phyloP scores from a whole-genome alignment of 1,140 invertebrate genomes.

The Harpegnathos saltator region DNA sequence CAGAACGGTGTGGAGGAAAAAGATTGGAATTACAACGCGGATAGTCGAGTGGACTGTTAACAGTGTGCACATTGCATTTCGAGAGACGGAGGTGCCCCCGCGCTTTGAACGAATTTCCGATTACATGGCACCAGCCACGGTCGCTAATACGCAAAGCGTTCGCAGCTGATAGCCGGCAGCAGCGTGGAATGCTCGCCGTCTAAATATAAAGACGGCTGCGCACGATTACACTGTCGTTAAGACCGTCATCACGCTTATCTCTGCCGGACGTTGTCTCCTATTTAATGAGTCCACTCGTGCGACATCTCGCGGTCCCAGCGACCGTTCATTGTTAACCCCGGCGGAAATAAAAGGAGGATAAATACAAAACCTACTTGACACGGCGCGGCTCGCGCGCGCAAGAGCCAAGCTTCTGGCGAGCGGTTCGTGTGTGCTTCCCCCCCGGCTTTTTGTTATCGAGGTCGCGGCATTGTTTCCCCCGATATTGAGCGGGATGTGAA shows the following conservation, averaged over 20 bases:
- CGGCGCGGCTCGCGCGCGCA: neutral
- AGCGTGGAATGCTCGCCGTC: conserved; percentile 12
- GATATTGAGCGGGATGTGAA: no score
- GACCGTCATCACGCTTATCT: conserved; percentile 18
- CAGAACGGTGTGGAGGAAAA: no score
- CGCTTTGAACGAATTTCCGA: no score
- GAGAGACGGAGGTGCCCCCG: no score
- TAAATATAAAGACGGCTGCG: conserved; percentile 19
- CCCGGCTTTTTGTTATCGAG: neutral
- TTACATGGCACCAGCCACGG: no score
- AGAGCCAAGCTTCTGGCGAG: neutral
- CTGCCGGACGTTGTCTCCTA: conserved; percentile 11
- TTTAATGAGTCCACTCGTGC: neutral
- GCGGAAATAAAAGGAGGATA: conserved; percentile 7
- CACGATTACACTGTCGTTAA: conserved; percentile 1
- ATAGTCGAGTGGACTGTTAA: no score
- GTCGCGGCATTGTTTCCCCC: neutral
- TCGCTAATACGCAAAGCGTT: neutral
- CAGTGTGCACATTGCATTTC: no score
- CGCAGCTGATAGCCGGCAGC: neutral
- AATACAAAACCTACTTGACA: conserved; percentile 21
- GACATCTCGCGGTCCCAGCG: neutral
- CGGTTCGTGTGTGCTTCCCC: neutral
- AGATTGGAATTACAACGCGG: no score
- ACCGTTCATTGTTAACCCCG: neutral